Conservation (phyloP, 2,888 invertebrate species). For the Leptodirus hochenwartii region DNA sequence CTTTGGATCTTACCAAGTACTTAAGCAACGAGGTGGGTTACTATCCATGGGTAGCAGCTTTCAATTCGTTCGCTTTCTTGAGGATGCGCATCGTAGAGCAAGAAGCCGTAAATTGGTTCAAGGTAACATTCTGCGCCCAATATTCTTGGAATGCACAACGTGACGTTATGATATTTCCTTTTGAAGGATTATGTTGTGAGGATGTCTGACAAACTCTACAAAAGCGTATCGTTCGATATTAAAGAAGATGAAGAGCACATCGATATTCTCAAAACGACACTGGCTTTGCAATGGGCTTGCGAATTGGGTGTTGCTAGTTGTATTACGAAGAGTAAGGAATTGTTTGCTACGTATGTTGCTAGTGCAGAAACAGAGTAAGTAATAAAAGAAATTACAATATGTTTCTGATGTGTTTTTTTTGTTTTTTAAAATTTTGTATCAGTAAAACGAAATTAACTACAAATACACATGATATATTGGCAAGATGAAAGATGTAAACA, state of each 20-base stretch:
- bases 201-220: slow-evolving; percentile 1
- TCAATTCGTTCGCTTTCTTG: slow-evolving; percentile 27
- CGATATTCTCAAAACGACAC: slow-evolving; percentile 37
- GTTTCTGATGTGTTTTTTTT: not conserved
- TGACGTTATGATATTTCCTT: slow-evolving; percentile 2
- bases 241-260: slow-evolving; percentile 23
- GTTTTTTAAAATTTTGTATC: not conserved
- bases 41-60: slow-evolving; percentile 61
- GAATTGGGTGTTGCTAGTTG: slow-evolving; percentile 40
- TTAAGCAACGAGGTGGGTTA: slow-evolving; percentile 48
- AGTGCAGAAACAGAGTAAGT: slow-evolving; percentile 16
- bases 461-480: no score
- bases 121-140: no score
- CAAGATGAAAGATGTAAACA: not conserved
- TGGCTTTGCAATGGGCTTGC: slow-evolving; percentile 45
- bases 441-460: no score
- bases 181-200: no score
- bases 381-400: not conserved
- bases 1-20: slow-evolving; percentile 49
- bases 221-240: slow-evolving; percentile 1
- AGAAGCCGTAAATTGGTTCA: no score
- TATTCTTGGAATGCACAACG: not conserved
- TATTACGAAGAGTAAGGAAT: slow-evolving; percentile 25
- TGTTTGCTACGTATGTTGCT: slow-evolving; percentile 25
- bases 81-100: slow-evolving; percentile 18